These are phyloP conservation scores for Mellivora capensis DNA, from an alignment of 2,113 vertebrate genomes.

Conservation along the genomic window DNA sequence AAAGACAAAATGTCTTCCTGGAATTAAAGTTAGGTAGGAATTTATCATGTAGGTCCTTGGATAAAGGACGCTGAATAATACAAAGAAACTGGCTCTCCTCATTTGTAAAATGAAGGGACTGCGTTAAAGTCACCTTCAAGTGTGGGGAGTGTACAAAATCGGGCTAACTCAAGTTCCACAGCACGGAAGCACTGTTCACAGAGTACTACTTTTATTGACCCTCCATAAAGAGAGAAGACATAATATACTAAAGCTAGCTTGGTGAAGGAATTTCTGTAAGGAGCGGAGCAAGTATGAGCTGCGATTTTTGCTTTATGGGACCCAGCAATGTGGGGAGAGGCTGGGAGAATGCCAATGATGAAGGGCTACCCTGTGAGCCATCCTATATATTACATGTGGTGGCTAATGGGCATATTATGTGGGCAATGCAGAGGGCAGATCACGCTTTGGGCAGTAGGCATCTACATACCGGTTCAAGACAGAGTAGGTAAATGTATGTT, in stretches of 20 bases:
- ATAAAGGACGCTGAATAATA: background rate
- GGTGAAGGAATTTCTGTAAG: background rate
- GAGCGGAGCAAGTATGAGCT: background rate
- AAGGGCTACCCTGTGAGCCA: background rate
- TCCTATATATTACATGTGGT: background rate
- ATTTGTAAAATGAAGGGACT: background rate
- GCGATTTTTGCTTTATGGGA: background rate
- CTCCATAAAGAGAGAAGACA: background rate
- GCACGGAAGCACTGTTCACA: background rate
- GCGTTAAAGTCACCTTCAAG: background rate
- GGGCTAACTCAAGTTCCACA: background rate
- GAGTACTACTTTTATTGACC: background rate
- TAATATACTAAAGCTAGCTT: background rate
- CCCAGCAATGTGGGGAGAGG: background rate
- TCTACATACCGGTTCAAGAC: background rate
- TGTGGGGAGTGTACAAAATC: background rate
- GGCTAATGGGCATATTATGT: too few relatives aligned
- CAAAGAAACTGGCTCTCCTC: background rate
- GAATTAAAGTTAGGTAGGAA: slow-evolving; percentile 44
- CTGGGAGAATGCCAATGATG: background rate
- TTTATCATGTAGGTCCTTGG: background rate
- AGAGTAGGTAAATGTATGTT: background rate
- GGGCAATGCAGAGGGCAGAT: rapidly evolving
- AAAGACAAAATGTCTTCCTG: background rate
- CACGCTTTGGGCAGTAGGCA: background rate